Conservation (phyloP, 92 coral and sea anemone genomes). For the Epizoanthus scotinus region DNA sequence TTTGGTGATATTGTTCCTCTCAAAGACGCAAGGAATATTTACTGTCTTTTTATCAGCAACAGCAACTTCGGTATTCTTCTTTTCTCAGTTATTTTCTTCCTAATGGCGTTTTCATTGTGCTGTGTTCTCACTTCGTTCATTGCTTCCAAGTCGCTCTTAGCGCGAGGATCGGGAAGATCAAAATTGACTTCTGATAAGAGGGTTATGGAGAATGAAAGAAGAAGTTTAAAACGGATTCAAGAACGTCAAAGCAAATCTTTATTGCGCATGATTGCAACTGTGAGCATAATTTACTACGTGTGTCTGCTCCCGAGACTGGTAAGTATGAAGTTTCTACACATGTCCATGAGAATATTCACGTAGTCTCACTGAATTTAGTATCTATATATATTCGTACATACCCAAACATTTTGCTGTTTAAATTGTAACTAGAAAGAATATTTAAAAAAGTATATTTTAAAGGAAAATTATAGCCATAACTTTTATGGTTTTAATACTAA, state of each 20-base stretch:
- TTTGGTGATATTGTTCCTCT: constrained; percentile 50
- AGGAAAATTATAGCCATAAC: too few species aligned
- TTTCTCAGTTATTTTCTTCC: constrained; percentile 42
- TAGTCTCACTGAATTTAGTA: too few species aligned
- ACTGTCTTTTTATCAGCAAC: constrained; percentile 53
- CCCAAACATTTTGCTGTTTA: too few species aligned
- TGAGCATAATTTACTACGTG: constrained; percentile 48
- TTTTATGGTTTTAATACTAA: too few species aligned
- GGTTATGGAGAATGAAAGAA: constrained; percentile 2
- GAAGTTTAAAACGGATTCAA: constrained; percentile 26
- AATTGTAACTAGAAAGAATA: too few species aligned
- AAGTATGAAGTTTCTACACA: constrained; percentile 9
- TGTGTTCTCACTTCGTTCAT: constrained; percentile 44
- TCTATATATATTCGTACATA: too few species aligned
- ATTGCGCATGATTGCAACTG: constrained; percentile 58
- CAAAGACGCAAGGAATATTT: constrained; percentile 45
- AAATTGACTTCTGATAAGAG: not conserved
- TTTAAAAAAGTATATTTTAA: too few species aligned
- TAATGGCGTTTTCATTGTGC: constrained; percentile 40
- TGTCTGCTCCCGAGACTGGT: constrained; percentile 73
- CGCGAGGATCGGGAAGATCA: not conserved
- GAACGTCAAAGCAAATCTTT: constrained; percentile 27
- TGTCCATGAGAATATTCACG: not conserved
- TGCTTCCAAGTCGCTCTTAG: not conserved
- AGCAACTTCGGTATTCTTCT: constrained; percentile 53